Base-by-base conservation (phyloP, 1,140 invertebrate species). In the Heliconius congener region DNA sequence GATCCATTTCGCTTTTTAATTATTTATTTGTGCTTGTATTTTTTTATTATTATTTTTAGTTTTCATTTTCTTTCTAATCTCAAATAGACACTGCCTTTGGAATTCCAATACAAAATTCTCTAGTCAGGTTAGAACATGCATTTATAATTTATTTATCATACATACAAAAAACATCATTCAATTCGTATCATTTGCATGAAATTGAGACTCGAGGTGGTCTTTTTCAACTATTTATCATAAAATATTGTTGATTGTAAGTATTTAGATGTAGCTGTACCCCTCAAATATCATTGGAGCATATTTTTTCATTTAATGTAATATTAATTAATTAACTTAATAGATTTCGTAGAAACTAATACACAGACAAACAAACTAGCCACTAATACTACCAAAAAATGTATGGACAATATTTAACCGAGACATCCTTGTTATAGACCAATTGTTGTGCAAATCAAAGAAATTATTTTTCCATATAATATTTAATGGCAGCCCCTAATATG, bases 121-220 rank as follows among this genome's bases (percentile, higher is more conserved):
- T 93, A 93, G 91, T 93, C 92, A 90, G 90, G 83, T 86, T 86
- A 79, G 60, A 86, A 86, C 81, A 82, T 92, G 92, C 91, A 94
- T 94, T 94, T 94, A 94, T 94, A 93, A 91, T 88, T 94, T 92
- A 92, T 92, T 90, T 77, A 84, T 85, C 75, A 77, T 73, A 81
- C 75, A 46, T 19, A 52, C 74, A 81, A 82, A 77, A 23, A 66
- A 66, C 11, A 23, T 80, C 82, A 70, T 74, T 78, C 18, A 71
- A 84, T 84, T 89, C 86, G 86, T 94, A 91, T 91, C 92, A 91
- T 91, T 93, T 90, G 92, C 87, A 87, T 88, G 85, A 90, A 30
- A n/a, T 6, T 0, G 23, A 66, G 27, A 66, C 60, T 30, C 13
- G 4, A 66, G n/a, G 27, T 66, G 60, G 27, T 66, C 30, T 16